phyloP scores from a whole-genome alignment of 2,113 vertebrate species.

The Anhinga rufa region DNA sequence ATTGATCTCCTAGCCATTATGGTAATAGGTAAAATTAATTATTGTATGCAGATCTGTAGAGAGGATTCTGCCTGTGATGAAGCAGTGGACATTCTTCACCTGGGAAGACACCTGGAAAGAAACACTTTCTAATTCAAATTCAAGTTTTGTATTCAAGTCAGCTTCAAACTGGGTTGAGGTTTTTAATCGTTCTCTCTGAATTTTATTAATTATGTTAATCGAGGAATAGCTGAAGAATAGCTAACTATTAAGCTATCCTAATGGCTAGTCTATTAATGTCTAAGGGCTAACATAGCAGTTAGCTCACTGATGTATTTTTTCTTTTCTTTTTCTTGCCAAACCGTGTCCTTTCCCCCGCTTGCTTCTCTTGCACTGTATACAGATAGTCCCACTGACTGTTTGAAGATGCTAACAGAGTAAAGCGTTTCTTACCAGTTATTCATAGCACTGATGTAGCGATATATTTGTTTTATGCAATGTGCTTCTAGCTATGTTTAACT shows the following conservation, averaged over 20 bases:
- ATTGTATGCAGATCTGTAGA: background rate
- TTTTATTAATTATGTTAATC: constrained; percentile 35
- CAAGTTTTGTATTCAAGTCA: background rate
- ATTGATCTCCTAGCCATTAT: background rate
- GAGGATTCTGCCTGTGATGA: background rate
- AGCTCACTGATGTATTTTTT: background rate
- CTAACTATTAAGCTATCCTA: background rate
- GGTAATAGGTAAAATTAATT: background rate
- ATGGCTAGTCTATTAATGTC: background rate
- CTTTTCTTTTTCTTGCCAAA: background rate
- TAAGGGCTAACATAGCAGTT: background rate
- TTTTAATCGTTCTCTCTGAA: background rate
- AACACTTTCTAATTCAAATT: background rate
- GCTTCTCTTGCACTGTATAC: background rate
- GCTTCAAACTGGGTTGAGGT: background rate
- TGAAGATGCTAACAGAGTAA: background rate
- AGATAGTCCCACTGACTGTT: background rate
- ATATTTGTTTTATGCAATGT: constrained; percentile 8
- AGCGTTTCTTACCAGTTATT: background rate
- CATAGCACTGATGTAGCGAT: background rate
- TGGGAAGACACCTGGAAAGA: background rate
- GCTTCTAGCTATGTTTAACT: constrained; percentile 31
- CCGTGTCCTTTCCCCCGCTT: background rate
- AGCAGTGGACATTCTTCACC: background rate
- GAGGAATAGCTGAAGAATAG: background rate